A percentile compares a stretch with the other conserved stretches of the same genome.
Evolutionary conservation across 2,113 vertebrate species (phyloP).

Genomic region (Salvator merianae): DNA sequence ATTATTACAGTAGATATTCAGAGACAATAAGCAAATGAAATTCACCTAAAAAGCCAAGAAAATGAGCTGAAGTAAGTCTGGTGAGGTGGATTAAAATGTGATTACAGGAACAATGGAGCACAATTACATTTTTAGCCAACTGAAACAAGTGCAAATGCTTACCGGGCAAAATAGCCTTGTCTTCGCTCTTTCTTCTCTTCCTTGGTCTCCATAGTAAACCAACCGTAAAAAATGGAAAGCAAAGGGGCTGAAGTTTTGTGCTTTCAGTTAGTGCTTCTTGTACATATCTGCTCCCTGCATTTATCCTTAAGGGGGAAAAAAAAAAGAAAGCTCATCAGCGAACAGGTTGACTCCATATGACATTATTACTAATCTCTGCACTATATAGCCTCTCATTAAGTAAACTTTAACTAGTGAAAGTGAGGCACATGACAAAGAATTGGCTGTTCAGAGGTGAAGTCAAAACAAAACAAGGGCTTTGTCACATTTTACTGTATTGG

Average conservation of each 20-base stretch:
- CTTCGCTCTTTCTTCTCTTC: constrained; percentile 83
- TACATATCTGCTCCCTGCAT: constrained; percentile 55
- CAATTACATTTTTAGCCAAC: constrained; percentile 11
- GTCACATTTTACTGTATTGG: neutral
- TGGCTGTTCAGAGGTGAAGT: neutral
- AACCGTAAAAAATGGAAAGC: constrained; percentile 37
- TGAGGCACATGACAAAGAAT: constrained; percentile 1
- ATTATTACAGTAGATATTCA: neutral
- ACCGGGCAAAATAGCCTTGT: constrained; percentile 83
- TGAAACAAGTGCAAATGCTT: constrained; percentile 54
- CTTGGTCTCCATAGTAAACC: constrained; percentile 77
- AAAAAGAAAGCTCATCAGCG: constrained; percentile 43
- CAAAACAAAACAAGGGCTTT: constrained; percentile 6
- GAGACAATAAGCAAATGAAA: neutral
- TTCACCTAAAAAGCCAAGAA: neutral
- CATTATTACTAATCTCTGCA: constrained; percentile 34
- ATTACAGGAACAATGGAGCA: constrained; percentile 17
- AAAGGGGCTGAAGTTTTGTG: constrained; percentile 36
- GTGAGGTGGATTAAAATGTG: neutral
- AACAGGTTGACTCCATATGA: constrained; percentile 26
- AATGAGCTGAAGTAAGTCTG: constrained; percentile 12
- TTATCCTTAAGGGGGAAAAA: constrained; percentile 30
- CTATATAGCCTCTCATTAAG: constrained; percentile 34
- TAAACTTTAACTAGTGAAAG: constrained; percentile 60
- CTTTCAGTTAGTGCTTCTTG: constrained; percentile 68